Conservation (phyloP, 2,797 vertebrate genomes). For the Ambastaia sidthimunki region DNA sequence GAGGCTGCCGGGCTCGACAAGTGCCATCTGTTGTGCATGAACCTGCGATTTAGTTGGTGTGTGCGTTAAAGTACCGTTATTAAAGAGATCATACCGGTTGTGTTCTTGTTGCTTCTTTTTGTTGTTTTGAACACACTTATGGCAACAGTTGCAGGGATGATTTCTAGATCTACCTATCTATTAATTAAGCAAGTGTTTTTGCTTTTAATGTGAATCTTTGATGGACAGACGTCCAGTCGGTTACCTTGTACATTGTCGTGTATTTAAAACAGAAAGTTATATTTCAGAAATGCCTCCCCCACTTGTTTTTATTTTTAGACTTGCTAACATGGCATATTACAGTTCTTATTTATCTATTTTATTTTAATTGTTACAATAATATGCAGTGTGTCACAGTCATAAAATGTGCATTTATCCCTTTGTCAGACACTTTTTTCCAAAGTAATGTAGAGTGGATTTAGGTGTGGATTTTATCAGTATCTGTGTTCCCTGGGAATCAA, state of each 20-base stretch:
- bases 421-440: too few relatives aligned
- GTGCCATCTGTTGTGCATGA: neutral
- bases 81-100: neutral
- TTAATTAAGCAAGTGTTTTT: neutral
- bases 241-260: neutral
- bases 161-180: neutral
- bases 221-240: neutral
- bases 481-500: too few relatives aligned
- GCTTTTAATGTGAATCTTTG: neutral
- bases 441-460: too few relatives aligned
- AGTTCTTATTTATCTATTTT: neutral
- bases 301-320: neutral
- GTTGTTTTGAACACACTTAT: neutral
- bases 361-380: neutral
- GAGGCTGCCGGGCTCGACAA: neutral
- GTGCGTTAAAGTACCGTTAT: too few relatives aligned
- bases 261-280: neutral
- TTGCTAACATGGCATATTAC: neutral
- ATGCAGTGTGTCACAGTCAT: neutral
- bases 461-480: too few relatives aligned
- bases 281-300: neutral
- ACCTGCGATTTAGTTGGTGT: neutral
- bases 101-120: neutral
- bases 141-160: neutral
- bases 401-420: neutral